Conservation (phyloP, 2,888 invertebrate genomes). For the Epirrhoe tristata region DNA sequence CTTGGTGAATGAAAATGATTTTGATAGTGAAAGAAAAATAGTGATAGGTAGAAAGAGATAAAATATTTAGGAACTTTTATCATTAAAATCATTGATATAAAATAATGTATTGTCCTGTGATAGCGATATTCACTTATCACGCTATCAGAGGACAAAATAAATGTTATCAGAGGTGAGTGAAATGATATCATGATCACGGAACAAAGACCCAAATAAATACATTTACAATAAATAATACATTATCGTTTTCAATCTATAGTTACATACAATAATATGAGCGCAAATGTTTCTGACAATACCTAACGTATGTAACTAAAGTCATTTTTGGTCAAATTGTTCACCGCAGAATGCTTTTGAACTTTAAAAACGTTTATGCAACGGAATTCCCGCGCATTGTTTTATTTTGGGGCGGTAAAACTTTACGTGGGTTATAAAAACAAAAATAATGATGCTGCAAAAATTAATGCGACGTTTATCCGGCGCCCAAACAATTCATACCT, state of each 20-base stretch:
- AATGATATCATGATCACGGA: no score
- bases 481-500: constrained; percentile 69
- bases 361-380: constrained; percentile 36
- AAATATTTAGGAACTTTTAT: no score
- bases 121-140: no score
- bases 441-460: constrained; percentile 58
- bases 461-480: constrained; percentile 63
- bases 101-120: no score
- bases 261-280: not conserved
- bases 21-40: no score
- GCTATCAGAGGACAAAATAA: no score
- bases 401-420: constrained; percentile 52
- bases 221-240: not conserved
- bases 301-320: constrained; percentile 16
- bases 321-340: constrained; percentile 31
- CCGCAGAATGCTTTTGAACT: constrained; percentile 41
- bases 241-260: not conserved
- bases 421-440: constrained; percentile 47
- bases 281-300: constrained; percentile 20
- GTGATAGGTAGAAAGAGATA: no score
- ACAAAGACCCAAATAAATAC: no score
- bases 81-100: no score
- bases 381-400: constrained; percentile 44
- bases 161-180: no score
- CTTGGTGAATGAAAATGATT: no score